Base-by-base conservation (phyloP, 2,797 vertebrate species). In the Rhabdophis nuchalis region DNA sequence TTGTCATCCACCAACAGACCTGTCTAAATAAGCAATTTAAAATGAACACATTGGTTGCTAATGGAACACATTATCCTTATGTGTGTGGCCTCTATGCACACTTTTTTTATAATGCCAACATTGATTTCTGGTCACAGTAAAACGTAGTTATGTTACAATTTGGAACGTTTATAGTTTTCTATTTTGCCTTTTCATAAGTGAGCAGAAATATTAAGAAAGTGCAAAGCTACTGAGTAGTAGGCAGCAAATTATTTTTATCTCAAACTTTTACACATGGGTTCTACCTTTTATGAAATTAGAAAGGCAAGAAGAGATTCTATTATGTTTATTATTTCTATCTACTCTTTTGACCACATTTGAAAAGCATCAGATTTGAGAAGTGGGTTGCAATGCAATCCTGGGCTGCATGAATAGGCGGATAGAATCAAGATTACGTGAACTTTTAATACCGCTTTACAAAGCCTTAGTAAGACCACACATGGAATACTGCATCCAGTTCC, bases 1-100 rank as follows among this genome's bases (percentile, higher is more conserved):
- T 89, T 94, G 89, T 91, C 86, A 94, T 95, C n/a, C 50, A 89
- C 14, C 86, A 87, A 93, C 36, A 95, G 0, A 91, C 56, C 92
- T 94, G 77, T 54, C 64, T 54, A 94, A 32, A 29, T 90, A 93
- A 95, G 82, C 87, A 92, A 82, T 41, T 91, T 53, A 92, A 95
- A 95, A 95, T 91, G 56, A 91, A 91, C 53, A 92, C 0, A 90
- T 16, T 14, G 93, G 86, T 85, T 91, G 60, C 92, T 94, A 96
- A 91, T 72, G 94, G 95, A 94, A 93, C 85, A 93, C 91, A 93
- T 68, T 68, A 90, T 36, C 87, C 20, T 58, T 1, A 25, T 5
- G 52, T 46, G 36, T 92, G 56, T 93, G 89, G 88, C 57, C 86
- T 86, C 95, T n/a, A 60, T 87, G 92, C 32, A 87, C 93, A 86